Evolutionary conservation across 2,888 invertebrate genomes (phyloP).

Genomic region (Drosophila anomalipes): DNA sequence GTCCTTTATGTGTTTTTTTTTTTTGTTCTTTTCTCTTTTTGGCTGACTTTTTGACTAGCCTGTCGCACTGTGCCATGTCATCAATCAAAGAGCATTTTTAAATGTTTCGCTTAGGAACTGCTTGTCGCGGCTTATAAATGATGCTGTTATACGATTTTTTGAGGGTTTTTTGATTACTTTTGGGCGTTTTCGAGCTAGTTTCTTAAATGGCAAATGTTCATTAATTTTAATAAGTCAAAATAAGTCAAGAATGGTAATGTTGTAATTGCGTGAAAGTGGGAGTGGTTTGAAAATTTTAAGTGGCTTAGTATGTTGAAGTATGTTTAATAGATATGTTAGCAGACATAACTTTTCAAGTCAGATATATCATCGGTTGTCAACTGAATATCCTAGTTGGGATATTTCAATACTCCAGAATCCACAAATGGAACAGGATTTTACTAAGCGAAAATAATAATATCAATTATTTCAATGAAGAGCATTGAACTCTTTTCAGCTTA

Average conservation of each 20-base stretch:
- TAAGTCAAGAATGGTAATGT: conserved; percentile 57
- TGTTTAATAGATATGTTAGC: too few species aligned
- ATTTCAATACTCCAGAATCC: not conserved
- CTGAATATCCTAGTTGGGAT: not conserved
- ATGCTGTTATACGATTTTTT: conserved; percentile 48
- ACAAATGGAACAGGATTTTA: rapidly evolving
- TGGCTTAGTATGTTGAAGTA: not conserved
- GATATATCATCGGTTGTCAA: not conserved
- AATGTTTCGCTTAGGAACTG: conserved; percentile 67
- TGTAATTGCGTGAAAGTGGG: conserved; percentile 41
- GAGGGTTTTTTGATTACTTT: conserved; percentile 47
- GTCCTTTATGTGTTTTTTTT: conserved; percentile 51
- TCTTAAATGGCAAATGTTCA: conserved; percentile 52
- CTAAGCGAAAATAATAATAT: not conserved
- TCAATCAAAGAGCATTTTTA: conserved; percentile 74
- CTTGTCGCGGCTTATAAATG: conserved; percentile 77
- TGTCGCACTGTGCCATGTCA: conserved; percentile 48
- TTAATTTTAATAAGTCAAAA: conserved; percentile 66
- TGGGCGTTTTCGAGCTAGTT: conserved; percentile 37
- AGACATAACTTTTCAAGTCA: too few species aligned
- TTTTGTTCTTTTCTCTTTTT: not conserved
- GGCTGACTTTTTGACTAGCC: conserved; percentile 66
- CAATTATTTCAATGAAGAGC: not conserved
- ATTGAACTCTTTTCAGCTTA: not conserved
- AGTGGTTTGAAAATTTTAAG: not conserved